phyloP scores from a whole-genome alignment of 2,888 invertebrate genomes.

The Pristionchus entomophagus region DNA sequence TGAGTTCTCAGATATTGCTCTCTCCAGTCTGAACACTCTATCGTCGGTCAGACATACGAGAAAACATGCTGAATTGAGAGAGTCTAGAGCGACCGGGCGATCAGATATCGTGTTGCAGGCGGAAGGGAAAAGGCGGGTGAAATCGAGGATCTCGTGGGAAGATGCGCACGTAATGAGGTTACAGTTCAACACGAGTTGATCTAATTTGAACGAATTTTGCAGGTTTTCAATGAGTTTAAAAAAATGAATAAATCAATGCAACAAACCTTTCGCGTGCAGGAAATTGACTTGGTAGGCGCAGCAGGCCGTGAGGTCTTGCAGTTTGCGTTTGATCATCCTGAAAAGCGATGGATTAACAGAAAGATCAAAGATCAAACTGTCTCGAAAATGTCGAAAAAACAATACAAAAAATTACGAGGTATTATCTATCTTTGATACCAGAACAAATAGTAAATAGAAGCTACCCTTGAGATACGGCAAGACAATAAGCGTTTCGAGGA shows the following conservation, averaged over 20 bases:
- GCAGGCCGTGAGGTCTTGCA: conserved; percentile 71
- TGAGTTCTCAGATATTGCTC: neutral
- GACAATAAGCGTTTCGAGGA: no score
- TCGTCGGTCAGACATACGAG: neutral
- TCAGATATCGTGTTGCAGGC: neutral
- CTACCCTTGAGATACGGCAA: no score
- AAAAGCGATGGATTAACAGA: neutral
- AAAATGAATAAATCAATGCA: neutral
- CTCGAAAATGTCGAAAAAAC: no score
- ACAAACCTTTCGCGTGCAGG: conserved; percentile 68
- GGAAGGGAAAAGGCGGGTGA: neutral
- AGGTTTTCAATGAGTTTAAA: neutral
- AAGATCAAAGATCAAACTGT: conserved; percentile 7
- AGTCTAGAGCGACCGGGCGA: neutral
- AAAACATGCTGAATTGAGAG: neutral
- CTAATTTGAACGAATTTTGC: neutral
- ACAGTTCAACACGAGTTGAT: neutral
- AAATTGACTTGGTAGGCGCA: conserved; percentile 72
- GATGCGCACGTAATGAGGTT: neutral
- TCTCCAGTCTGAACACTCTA: neutral
- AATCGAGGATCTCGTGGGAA: neutral
- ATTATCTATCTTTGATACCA: no score
- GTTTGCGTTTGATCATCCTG: conserved; percentile 72
- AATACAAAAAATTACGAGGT: neutral
- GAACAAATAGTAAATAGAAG: no score